Evolutionary conservation across 2,797 vertebrate genomes (phyloP), one percentile per base, ranked within the genome.

Genomic region (Crocodylus rhombifer): DNA sequence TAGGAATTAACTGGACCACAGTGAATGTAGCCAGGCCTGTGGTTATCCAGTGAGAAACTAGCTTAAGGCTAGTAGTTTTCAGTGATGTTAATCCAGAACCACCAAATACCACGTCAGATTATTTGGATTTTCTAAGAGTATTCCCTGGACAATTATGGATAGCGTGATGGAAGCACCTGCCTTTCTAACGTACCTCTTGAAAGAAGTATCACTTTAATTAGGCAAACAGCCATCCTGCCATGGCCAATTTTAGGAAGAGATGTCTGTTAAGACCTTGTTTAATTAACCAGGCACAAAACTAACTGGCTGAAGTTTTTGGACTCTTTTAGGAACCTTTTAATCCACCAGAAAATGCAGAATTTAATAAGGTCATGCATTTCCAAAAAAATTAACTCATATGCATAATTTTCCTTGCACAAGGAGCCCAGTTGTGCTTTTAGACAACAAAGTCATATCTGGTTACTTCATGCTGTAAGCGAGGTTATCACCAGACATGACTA

Each of bases 221-320:
- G 77, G 36, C 7, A 28, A 12, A 14, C 25, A 18, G 21, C 16
- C 23, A 62, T 71, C 82, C 77, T 90, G 81, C 78, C 15, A 20
- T 55, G 77, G 63, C n/a, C 86, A 88, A 62, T 36, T 84, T 87
- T 73, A 79, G 36, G 25, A 90, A 88, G 64, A 56, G 20, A 78
- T 93, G 89, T 84, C 94, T 95, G 86, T 93, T 95, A 60, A 69
- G 62, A n/a, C 14, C 51, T n/a, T 71, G 65, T 82, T 82, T 78
- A 89, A 88, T 91, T 76, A 84, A 73, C 36, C 65, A 86, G 12
- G 33, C 60, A 87, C 62, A 90, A 88, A 81, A 61, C 28, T n/a
- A 1, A 13, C 3, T 79, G 36, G 61, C 12, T 80, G 90, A 94
- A 3, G 7, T n/a, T 57, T 21, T 51, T 58, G 26, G 61, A 91